Evolutionary conservation across 1,140 invertebrate genomes (phyloP).

Genomic region (fruit fly (Drosophila melanogaster)): Release_6_plus_ISO1_MT NC_004354.4:198001-198500

Average conservation of each 20-base stretch:
- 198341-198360: slow-evolving; percentile 62
- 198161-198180: slow-evolving; percentile 93
- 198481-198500: slow-evolving; percentile 95
- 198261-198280: slow-evolving; percentile 96
- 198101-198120: slow-evolving; percentile 97
- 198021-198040: background rate
- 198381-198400: background rate
- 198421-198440: slow-evolving; percentile 80
- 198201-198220: slow-evolving; percentile 98
- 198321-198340: slow-evolving; percentile 93
- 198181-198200: slow-evolving; percentile 95
- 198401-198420: background rate
- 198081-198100: slow-evolving; percentile 98
- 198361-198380: background rate
- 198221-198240: slow-evolving; percentile 98
- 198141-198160: slow-evolving; percentile 97
- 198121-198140: slow-evolving; percentile 97
- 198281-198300: slow-evolving; percentile 94
- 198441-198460: slow-evolving; percentile 92
- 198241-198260: slow-evolving; percentile 98
- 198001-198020: too few relatives aligned
- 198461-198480: slow-evolving; percentile 96
- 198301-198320: slow-evolving; percentile 95
- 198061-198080: slow-evolving; percentile 97
- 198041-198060: slow-evolving; percentile 92